Conservation (phyloP, 2,113 vertebrate genomes). For the Elephas maximus region DNA sequence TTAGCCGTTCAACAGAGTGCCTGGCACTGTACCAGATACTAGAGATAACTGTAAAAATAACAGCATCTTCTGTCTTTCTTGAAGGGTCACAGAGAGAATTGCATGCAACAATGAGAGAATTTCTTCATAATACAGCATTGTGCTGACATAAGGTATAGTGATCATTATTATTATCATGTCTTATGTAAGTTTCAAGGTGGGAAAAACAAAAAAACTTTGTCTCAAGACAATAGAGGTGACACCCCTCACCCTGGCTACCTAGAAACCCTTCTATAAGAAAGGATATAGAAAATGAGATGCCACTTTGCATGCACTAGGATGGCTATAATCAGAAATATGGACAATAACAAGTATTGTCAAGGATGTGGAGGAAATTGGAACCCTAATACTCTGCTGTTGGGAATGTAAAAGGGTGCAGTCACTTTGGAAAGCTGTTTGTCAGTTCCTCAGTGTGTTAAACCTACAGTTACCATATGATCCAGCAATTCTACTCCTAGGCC, state of each 20-base stretch:
- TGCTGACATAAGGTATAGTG: background rate
- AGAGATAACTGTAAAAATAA: background rate
- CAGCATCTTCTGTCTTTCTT: background rate
- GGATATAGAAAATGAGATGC: background rate
- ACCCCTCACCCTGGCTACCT: background rate
- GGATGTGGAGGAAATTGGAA: too few species aligned
- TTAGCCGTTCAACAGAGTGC: background rate
- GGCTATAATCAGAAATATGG: too few species aligned
- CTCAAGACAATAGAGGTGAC: background rate
- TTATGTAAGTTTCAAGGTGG: background rate
- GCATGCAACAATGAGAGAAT: background rate
- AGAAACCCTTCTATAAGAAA: background rate
- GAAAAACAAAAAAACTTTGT: background rate
- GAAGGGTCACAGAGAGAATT: background rate
- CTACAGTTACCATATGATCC: background rate
- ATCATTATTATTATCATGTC: background rate
- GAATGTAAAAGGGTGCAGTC: background rate
- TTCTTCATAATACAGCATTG: background rate
- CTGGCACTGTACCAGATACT: background rate
- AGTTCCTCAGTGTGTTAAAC: background rate
- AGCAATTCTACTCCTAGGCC: background rate
- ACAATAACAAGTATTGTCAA: too few species aligned
- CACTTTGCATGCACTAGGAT: too few species aligned
- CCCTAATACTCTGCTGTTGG: background rate
- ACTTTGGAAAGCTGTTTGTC: background rate